Base-by-base conservation (phyloP, 1,140 invertebrate genomes). In the Drosophila mojavensis region DNA sequence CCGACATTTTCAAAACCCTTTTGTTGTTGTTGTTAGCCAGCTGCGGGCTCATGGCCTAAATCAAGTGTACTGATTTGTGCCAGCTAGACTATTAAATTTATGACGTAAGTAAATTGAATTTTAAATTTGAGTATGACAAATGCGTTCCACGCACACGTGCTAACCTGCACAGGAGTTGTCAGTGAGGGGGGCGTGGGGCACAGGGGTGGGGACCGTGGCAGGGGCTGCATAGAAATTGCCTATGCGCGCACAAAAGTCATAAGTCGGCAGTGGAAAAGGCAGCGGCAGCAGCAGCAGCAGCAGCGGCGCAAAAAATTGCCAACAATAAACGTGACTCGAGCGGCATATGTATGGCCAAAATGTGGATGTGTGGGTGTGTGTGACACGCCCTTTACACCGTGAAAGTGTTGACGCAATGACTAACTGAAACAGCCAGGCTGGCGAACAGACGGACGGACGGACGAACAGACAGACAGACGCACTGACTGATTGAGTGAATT, bases 101-200 rank as follows among this genome's bases (percentile, higher is more conserved):
- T 89, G 85, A 89, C 85, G 85, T 75, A 90, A 89, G 84, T 89
- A 89, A 89, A 89, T 89, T 89, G 84, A 89, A 89, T 89, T 89
- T 89, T 89, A 89, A 89, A 89, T 89, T 89, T 79, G 84, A 84
- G 84, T 90, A 90, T 89, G 84, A 89, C 85, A 90, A 89, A 89
- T 89, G 85, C 53, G 75, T 48, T 1, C 47, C 75, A 86, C 75
- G 78, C 81, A 70, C 59, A 70, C 74, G 24, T 36, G 26, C 51
- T 51, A 15, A 17, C n/a, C 43, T 15, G 17, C 55, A 41, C 66
- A 75, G 53, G 60, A 26, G 30, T 20, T 11, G 33, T 13, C 24
- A 33, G 28, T 24, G 1, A 10, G 10, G 7, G 2, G 33, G 33
- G 33, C 6, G 33, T 30, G 28, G 28, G 1, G 28, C 28, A 3